These are phyloP conservation scores for Anastrepha obliqua DNA, from an alignment of 1,140 invertebrate species.

Conservation along the genomic window DNA sequence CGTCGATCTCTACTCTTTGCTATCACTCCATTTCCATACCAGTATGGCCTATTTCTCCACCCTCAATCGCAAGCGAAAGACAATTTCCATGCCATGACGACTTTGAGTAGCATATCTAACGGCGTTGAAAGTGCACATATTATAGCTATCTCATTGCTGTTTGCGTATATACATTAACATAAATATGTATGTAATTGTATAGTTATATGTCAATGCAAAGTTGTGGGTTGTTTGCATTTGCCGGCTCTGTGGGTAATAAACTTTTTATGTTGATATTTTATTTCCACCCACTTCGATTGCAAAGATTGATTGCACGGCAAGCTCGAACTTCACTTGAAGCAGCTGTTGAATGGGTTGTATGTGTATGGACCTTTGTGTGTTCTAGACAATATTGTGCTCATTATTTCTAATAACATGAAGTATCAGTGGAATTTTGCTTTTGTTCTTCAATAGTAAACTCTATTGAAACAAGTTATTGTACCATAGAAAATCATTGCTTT, in stretches of 20 bases:
- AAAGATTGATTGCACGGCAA: not conserved
- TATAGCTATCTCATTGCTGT: conserved; percentile 6
- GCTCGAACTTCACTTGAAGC: too few relatives aligned
- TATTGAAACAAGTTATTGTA: too few relatives aligned
- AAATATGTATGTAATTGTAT: not conserved
- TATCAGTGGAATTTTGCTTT: too few relatives aligned
- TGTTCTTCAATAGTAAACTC: too few relatives aligned
- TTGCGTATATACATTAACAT: not conserved
- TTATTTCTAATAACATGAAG: too few relatives aligned
- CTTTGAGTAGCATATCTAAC: conserved; percentile 17
- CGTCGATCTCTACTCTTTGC: not conserved
- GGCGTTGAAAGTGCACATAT: not conserved
- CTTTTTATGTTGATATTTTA: not conserved
- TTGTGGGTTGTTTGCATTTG: not conserved
- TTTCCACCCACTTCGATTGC: not conserved
- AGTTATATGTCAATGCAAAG: not conserved
- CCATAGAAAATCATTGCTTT: too few relatives aligned
- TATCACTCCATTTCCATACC: not conserved
- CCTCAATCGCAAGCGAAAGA: not conserved
- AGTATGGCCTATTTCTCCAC: conserved; percentile 4
- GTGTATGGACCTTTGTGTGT: too few relatives aligned
- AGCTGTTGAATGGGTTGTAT: too few relatives aligned
- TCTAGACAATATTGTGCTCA: too few relatives aligned
- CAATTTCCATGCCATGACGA: not conserved
- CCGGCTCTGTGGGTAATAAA: not conserved